Conservation (phyloP, 2,797 vertebrate genomes). For the Avahi laniger region DNA sequence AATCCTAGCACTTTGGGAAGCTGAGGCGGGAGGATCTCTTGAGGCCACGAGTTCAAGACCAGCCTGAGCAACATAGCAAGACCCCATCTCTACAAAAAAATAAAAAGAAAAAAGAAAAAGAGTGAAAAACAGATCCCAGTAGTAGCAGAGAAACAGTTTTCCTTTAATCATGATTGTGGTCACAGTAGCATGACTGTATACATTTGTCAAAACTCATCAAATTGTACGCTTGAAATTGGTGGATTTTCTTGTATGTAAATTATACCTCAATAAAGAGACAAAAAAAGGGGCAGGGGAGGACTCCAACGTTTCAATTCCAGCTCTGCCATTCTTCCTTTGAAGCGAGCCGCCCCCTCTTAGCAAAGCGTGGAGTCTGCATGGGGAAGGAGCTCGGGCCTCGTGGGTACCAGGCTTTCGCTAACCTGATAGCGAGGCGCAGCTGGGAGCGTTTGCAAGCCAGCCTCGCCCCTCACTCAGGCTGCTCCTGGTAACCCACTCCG, state of each 20-base stretch:
- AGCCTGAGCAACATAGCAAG: not conserved
- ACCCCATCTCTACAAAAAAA: not conserved
- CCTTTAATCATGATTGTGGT: not conserved
- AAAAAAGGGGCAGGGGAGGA: not conserved
- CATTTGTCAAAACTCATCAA: not conserved
- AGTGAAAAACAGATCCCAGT: not conserved
- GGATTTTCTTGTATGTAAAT: not conserved
- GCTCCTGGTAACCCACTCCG: not conserved
- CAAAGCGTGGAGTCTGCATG: not conserved
- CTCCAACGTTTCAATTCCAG: not conserved
- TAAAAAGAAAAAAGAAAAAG: not conserved
- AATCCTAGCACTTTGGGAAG: not conserved
- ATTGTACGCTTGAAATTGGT: not conserved
- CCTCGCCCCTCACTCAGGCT: accelerated
- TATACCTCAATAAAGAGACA: not conserved
- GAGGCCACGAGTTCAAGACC: not conserved
- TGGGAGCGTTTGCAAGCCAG: not conserved
- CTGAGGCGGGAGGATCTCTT: not conserved
- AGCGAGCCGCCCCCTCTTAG: not conserved
- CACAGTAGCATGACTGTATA: not conserved
- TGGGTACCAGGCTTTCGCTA: not conserved
- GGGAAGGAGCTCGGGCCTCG: not conserved
- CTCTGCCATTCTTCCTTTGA: not conserved
- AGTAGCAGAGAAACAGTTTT: not conserved
- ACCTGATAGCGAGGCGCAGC: not conserved